Percentiles rank a stretch among this genome's conserved stretches.
phyloP scores from a whole-genome alignment of 2,888 invertebrate genomes.

The Cheilosia urbana region DNA sequence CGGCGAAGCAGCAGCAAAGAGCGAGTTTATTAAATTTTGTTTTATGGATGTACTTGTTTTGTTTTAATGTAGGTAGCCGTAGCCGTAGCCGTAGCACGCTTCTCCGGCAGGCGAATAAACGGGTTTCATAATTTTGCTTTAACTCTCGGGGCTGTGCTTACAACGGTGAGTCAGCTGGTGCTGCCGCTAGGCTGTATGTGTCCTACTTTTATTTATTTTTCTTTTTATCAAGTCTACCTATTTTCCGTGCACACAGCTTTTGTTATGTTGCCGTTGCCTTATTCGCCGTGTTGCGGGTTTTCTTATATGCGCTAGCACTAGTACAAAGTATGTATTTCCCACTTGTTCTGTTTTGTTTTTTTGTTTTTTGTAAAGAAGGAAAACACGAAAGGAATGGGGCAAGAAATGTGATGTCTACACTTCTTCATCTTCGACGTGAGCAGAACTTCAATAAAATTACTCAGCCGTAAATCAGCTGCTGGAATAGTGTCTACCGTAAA shows the following conservation, averaged over 20 bases:
- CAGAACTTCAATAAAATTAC: constrained; percentile 47
- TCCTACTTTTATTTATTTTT: constrained; percentile 58
- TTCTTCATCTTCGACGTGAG: constrained; percentile 53
- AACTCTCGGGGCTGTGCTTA: constrained; percentile 49
- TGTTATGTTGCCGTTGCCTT: constrained; percentile 48
- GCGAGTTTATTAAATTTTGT: constrained; percentile 1
- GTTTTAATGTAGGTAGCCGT: constrained; percentile 29
- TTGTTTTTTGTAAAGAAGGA: background rate
- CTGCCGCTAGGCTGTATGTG: constrained; percentile 61
- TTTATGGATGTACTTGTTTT: constrained; percentile 20
- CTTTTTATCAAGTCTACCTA: constrained; percentile 56
- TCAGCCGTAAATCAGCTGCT: constrained; percentile 45
- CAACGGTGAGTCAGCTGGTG: constrained; percentile 68
- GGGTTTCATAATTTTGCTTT: constrained; percentile 65
- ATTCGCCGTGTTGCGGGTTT: constrained; percentile 45
- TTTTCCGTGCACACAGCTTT: constrained; percentile 51
- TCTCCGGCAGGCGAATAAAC: constrained; percentile 48
- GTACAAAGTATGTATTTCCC: constrained; percentile 15
- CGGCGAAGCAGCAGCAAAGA: constrained; percentile 9
- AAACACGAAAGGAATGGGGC: background rate
- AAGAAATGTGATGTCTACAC: constrained; percentile 37
- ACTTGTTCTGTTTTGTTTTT: constrained; percentile 45
- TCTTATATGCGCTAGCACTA: constrained; percentile 16
- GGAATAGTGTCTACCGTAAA: background rate
- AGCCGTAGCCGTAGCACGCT: constrained; percentile 42